Percentiles rank a stretch among this genome's conserved stretches.
Conservation (phyloP, 92 coral and sea anemone species). For the Heteractis magnifica region DNA sequence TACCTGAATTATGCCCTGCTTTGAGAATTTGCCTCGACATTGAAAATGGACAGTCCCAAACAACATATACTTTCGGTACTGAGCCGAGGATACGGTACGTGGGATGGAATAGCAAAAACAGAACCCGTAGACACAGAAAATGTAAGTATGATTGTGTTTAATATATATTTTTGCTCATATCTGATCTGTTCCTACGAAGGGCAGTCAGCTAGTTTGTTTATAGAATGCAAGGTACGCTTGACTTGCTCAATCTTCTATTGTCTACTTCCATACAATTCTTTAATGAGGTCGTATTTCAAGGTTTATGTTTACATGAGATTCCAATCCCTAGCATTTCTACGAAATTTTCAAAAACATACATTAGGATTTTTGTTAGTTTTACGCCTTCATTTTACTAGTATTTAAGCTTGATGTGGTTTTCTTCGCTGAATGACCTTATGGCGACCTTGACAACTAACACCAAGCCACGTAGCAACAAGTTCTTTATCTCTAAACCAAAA, state of each 20-base stretch:
- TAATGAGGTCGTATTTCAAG: constrained; percentile 14
- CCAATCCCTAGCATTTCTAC: neutral
- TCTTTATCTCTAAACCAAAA: neutral
- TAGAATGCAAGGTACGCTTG: constrained; percentile 19
- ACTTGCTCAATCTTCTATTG: constrained; percentile 25
- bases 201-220: neutral
- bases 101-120: constrained; percentile 90
- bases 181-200: neutral
- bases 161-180: neutral
- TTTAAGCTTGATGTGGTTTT: neutral
- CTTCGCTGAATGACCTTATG: constrained; percentile 17
- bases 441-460: constrained; percentile 29
- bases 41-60: constrained; percentile 23
- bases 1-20: neutral
- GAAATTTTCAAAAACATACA: neutral
- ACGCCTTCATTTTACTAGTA: neutral
- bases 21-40: neutral
- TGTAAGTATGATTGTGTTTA: constrained; percentile 21
- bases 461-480: constrained; percentile 26
- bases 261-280: constrained; percentile 16
- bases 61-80: constrained; percentile 74
- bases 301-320: neutral
- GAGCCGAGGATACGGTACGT: constrained; percentile 96
- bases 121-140: constrained; percentile 67
- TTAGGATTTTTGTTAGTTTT: neutral